Percentiles rank a stretch among this genome's conserved stretches.
Conservation (phyloP, 2,797 vertebrate genomes). For the Prionace glauca region DNA sequence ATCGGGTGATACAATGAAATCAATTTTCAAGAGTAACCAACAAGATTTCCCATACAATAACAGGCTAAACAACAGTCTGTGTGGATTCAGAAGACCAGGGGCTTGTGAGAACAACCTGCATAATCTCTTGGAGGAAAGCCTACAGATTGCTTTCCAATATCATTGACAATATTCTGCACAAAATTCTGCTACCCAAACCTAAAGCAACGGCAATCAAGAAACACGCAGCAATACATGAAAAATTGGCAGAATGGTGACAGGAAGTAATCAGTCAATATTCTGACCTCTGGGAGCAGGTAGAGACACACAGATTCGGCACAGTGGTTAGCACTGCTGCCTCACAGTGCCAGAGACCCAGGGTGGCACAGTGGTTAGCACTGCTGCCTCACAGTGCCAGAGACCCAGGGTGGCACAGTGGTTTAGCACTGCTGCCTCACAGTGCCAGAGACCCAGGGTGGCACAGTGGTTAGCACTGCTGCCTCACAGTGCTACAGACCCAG, state of each 20-base stretch:
- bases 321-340: no score
- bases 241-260: background rate
- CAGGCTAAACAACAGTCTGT: background rate
- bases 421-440: no score
- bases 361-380: no score
- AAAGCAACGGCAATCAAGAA: background rate
- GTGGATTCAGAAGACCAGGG: background rate
- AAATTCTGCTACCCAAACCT: background rate
- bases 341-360: no score
- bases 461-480: no score
- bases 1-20: background rate
- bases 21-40: background rate
- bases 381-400: no score
- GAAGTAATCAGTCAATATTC: no score
- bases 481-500: no score
- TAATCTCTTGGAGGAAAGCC: background rate
- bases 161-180: background rate
- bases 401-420: no score
- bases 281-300: no score
- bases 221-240: background rate
- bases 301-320: no score
- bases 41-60: background rate
- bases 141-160: background rate
- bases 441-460: no score
- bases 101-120: background rate